These are phyloP conservation scores for Peromyscus polionotus DNA, from an alignment of 2,113 vertebrate genomes.

Conservation along the genomic window DNA sequence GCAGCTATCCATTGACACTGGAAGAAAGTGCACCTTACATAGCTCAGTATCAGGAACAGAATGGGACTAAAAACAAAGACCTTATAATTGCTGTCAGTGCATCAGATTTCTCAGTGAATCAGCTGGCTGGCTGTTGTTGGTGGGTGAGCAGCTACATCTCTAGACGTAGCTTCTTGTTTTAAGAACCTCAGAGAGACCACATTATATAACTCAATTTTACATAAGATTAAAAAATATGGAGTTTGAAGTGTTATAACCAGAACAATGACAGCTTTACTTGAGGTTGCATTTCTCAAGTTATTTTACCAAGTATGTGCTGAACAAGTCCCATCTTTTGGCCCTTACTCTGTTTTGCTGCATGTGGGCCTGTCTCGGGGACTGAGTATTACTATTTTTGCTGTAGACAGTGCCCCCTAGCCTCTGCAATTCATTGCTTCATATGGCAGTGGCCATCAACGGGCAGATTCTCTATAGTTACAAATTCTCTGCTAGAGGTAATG, in stretches of 20 bases:
- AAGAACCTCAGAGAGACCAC: slow-evolving; percentile 7
- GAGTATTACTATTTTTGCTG: background rate
- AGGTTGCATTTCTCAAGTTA: slow-evolving; percentile 15
- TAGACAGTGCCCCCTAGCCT: background rate
- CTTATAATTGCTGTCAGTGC: background rate
- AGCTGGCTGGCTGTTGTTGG: background rate
- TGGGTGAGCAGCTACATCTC: background rate
- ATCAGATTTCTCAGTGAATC: background rate
- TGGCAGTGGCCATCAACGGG: background rate
- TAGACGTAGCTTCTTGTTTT: slow-evolving; percentile 1
- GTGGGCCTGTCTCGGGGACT: background rate
- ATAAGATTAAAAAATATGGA: background rate
- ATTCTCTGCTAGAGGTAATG: slow-evolving; percentile 10
- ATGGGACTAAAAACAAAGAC: background rate
- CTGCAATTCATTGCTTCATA: background rate
- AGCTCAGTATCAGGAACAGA: background rate
- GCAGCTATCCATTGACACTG: background rate
- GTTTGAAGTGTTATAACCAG: background rate
- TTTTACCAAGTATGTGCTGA: slow-evolving; percentile 30
- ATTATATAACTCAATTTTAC: background rate
- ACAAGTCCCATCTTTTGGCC: background rate
- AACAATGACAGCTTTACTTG: slow-evolving; percentile 31
- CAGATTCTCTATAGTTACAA: slow-evolving; percentile 11
- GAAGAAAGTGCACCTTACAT: background rate
- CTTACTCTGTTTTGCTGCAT: background rate